These are phyloP conservation scores for Sclerodermus sp. DNA, from an alignment of 2,888 invertebrate species.

Conservation along the genomic window DNA sequence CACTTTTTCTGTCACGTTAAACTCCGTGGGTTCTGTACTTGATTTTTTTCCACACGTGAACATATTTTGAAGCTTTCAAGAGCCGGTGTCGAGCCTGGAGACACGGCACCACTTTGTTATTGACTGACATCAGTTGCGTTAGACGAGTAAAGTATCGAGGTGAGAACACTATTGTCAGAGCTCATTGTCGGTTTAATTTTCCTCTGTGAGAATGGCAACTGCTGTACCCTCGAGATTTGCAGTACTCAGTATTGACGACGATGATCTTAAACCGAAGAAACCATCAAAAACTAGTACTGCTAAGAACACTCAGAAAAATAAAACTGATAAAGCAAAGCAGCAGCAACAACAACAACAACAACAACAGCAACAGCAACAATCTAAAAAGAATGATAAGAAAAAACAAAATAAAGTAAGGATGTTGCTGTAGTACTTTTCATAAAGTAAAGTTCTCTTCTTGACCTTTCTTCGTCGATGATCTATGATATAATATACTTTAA, in stretches of 20 bases:
- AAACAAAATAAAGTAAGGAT: constrained; percentile 46
- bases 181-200: constrained; percentile 17
- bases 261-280: constrained; percentile 62
- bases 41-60: too few relatives aligned
- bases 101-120: too few relatives aligned
- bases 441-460: background rate
- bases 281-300: constrained; percentile 25
- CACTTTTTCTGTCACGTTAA: too few relatives aligned
- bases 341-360: constrained; percentile 25
- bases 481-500: too few relatives aligned
- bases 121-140: too few relatives aligned
- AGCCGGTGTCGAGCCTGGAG: too few relatives aligned
- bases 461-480: too few relatives aligned
- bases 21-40: too few relatives aligned
- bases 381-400: constrained; percentile 47
- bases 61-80: too few relatives aligned
- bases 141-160: too few relatives aligned
- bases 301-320: constrained; percentile 43
- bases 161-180: too few relatives aligned
- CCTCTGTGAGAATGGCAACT: constrained; percentile 62
- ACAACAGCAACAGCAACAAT: constrained; percentile 26
- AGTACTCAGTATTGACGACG: constrained; percentile 74
- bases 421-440: constrained; percentile 27
- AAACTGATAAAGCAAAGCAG: constrained; percentile 44
- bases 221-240: constrained; percentile 74